Percentiles rank a stretch among this genome's conserved stretches.
These are phyloP conservation scores for Drosophila putrida DNA, from an alignment of 2,888 invertebrate genomes.

Conservation along the genomic window DNA sequence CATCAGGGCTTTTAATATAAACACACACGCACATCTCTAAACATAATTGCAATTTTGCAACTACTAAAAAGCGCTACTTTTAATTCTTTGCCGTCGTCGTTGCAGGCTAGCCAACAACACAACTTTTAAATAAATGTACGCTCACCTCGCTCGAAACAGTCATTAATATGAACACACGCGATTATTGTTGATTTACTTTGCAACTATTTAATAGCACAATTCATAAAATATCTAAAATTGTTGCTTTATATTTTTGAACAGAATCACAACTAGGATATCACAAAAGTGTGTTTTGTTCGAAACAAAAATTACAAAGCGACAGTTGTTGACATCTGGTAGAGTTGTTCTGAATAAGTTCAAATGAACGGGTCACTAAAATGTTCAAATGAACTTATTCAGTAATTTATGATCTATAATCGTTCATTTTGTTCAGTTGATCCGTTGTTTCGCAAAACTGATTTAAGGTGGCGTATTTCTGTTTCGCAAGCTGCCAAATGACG, in stretches of 20 bases:
- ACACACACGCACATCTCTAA: conserved; percentile 47
- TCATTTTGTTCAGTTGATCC: too few relatives aligned
- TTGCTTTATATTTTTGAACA: conserved; percentile 47
- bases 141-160: conserved; percentile 72
- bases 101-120: conserved; percentile 31
- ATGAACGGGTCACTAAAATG: too few relatives aligned
- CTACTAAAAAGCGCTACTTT: neutral
- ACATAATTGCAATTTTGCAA: conserved; percentile 65
- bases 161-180: conserved; percentile 48
- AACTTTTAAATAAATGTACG: conserved; percentile 38
- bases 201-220: conserved; percentile 67
- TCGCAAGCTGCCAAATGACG: too few relatives aligned
- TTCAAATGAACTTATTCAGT: too few relatives aligned
- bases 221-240: conserved; percentile 58
- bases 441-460: too few relatives aligned
- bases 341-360: conserved; percentile 52
- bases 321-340: conserved; percentile 74
- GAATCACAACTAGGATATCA: conserved; percentile 77
- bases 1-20: conserved; percentile 40
- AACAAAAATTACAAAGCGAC: conserved; percentile 71
- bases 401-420: too few relatives aligned
- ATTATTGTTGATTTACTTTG: conserved; percentile 15
- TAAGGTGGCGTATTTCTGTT: too few relatives aligned
- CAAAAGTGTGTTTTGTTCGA: conserved; percentile 64
- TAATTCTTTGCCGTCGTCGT: conserved; percentile 9